Evolutionary conservation across 2,888 invertebrate genomes (phyloP).

Genomic region (Iselma pallidipennis): DNA sequence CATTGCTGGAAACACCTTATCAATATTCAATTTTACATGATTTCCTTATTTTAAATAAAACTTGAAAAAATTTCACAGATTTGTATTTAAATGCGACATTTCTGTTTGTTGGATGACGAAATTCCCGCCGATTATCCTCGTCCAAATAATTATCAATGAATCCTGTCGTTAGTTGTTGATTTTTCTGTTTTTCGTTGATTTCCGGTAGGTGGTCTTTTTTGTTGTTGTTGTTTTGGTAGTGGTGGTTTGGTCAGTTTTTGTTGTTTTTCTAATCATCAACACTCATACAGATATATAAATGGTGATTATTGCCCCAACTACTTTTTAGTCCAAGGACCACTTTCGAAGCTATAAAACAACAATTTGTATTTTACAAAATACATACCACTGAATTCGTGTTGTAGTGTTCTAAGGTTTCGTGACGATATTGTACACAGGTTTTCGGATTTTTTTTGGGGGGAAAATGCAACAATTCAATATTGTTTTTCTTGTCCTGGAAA

Average conservation of each 20-base stretch:
- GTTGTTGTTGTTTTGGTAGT: no score
- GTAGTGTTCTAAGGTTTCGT: not conserved
- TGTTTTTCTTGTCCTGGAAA: constrained; percentile 3
- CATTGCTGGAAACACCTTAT: not conserved
- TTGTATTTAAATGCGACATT: no score
- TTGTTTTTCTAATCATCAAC: not conserved
- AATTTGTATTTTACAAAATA: constrained; percentile 12
- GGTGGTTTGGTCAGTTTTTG: not conserved
- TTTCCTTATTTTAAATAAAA: no score
- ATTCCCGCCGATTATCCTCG: no score
- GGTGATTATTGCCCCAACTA: constrained; percentile 10
- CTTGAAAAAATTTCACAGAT: no score
- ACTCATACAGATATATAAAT: not conserved
- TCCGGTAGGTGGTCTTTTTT: no score
- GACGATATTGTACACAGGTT: constrained; percentile 9
- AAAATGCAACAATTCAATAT: constrained; percentile 1
- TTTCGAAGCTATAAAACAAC: constrained; percentile 18
- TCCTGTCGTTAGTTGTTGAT: no score
- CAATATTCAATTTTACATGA: not conserved
- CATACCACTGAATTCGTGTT: no score
- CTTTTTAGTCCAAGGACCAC: constrained; percentile 24
- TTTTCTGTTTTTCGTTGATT: no score
- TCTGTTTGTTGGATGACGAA: no score
- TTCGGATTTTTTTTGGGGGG: not conserved
- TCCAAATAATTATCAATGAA: no score